Conservation (phyloP, 2,113 vertebrate species). For the Beaufortia kweichowensis region DNA sequence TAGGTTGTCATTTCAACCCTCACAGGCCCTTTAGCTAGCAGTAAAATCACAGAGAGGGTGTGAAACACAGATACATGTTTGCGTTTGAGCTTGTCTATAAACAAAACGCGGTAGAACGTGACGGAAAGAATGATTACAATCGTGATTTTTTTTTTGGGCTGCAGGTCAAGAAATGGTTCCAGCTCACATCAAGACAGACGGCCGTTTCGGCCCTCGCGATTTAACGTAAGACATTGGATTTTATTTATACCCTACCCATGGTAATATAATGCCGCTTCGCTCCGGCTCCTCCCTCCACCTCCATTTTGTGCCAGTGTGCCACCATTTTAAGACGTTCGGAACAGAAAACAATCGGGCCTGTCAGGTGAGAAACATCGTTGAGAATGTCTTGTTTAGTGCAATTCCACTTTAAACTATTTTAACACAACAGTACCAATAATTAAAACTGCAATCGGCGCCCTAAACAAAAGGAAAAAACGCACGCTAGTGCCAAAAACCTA, state of each 20-base stretch:
- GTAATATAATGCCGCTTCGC: conserved; percentile 57
- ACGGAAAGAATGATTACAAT: neutral
- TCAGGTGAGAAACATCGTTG: conserved; percentile 31
- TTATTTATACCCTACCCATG: conserved; percentile 40
- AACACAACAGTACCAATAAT: conserved; percentile 56
- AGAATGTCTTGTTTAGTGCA: neutral
- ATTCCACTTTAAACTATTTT: conserved; percentile 33
- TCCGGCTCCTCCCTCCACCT: conserved; percentile 58
- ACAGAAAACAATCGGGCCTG: conserved; percentile 38
- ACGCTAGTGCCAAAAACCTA: conserved; percentile 56
- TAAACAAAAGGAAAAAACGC: conserved; percentile 53
- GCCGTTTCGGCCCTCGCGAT: neutral
- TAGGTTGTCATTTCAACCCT: conserved; percentile 84
- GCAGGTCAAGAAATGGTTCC: neutral
- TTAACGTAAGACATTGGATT: conserved; percentile 15
- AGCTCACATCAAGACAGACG: conserved; percentile 2
- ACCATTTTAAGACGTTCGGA: conserved; percentile 67
- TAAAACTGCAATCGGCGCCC: conserved; percentile 43
- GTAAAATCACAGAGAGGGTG: conserved; percentile 74
- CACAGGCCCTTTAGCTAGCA: conserved; percentile 82
- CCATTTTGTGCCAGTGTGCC: conserved; percentile 66
- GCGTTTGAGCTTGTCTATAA: neutral
- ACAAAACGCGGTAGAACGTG: neutral
- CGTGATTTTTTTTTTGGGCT: neutral
- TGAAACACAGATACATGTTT: conserved; percentile 56